Evolutionary conservation across 2,888 invertebrate genomes (phyloP).

Genomic region (Dorcus parallelipipedus): DNA sequence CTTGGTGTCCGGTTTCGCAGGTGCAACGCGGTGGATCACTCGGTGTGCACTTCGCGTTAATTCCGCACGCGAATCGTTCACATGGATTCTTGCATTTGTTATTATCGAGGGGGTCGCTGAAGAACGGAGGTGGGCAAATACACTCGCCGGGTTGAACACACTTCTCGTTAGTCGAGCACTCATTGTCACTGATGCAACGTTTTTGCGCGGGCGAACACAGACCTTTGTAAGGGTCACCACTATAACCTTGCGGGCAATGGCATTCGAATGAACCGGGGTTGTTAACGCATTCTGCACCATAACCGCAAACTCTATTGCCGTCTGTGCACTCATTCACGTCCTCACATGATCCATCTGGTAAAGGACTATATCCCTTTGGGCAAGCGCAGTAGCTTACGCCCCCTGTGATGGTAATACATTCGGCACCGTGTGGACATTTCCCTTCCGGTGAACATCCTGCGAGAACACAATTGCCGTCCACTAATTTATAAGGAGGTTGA

Average conservation of each 20-base stretch:
- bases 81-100: conserved; percentile 91
- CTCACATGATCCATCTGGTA: conserved; percentile 74
- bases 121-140: conserved; percentile 87
- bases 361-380: conserved; percentile 77
- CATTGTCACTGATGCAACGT: conserved; percentile 75
- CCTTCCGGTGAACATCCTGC: conserved; percentile 79
- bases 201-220: conserved; percentile 80
- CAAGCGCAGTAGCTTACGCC: conserved; percentile 92
- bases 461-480: conserved; percentile 79
- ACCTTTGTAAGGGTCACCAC: conserved; percentile 78
- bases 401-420: conserved; percentile 86
- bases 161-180: conserved; percentile 83
- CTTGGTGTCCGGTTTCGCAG: conserved; percentile 83
- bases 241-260: conserved; percentile 76
- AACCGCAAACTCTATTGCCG: conserved; percentile 74
- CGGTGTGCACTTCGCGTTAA: conserved; percentile 86
- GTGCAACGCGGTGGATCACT: conserved; percentile 86
- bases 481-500: conserved; percentile 80
- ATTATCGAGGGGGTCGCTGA: conserved; percentile 75
- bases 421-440: conserved; percentile 81
- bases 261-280: conserved; percentile 75
- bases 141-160: conserved; percentile 91
- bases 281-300: conserved; percentile 84
- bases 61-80: conserved; percentile 84
- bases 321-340: conserved; percentile 83